These are phyloP conservation scores for Craseonycteris thonglongyai DNA, from an alignment of 2,113 vertebrate species.

Conservation along the genomic window DNA sequence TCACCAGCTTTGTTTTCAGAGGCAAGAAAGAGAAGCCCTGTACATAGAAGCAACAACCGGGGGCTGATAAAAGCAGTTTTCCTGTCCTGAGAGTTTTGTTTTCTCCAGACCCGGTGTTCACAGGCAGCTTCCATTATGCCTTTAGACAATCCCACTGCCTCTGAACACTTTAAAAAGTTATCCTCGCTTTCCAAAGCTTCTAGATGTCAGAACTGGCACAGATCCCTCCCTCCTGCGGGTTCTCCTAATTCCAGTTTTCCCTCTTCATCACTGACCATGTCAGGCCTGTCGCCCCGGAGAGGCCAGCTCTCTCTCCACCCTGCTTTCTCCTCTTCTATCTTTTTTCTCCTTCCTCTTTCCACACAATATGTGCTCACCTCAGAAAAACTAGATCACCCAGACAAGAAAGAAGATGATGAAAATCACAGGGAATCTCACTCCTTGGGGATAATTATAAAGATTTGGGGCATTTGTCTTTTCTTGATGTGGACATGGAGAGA, in stretches of 20 bases:
- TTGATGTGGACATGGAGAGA: neutral
- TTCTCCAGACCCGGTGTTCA: neutral
- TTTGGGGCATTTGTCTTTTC: neutral
- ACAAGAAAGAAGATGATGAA: neutral
- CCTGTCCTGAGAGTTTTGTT: neutral
- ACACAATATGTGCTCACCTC: neutral
- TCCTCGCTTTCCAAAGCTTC: neutral
- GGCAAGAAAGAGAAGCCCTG: neutral
- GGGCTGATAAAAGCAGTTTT: neutral
- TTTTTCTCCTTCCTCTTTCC: neutral
- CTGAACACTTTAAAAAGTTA: neutral
- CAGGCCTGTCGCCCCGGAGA: neutral
- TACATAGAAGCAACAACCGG: no score
- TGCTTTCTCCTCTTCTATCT: neutral
- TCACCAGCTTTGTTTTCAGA: neutral
- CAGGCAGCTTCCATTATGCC: neutral
- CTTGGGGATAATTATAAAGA: neutral
- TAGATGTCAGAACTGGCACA: accelerated
- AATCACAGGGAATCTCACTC: neutral
- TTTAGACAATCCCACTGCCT: neutral
- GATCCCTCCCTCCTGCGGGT: accelerated
- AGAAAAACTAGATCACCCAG: neutral
- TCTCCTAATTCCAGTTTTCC: neutral
- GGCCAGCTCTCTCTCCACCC: neutral
- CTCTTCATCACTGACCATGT: accelerated